Evolutionary conservation across 2,113 vertebrate genomes (phyloP), one percentile per base, ranked within the genome.

Genomic region (Ascaphus truei): DNA sequence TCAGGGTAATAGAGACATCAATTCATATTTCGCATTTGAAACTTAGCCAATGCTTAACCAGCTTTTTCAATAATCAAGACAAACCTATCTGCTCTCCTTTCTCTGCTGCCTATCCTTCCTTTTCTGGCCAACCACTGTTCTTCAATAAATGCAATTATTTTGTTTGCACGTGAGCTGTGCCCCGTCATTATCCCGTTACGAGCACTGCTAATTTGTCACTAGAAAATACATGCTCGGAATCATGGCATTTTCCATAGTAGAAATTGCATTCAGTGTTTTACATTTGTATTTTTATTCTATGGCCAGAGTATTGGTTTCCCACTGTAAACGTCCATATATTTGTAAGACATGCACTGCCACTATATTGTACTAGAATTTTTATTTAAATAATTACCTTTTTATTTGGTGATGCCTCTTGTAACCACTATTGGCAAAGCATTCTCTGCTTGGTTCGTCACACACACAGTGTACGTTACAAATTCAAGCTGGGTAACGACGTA

Each of bases 1-100:
- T 55, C 26, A 43, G 34, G 18, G 12, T 53, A 65, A 37, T 39
- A 36, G 55, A 65, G 50, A 15, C 50, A 43, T 66, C 11, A 66
- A 60, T 59, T 59, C 41, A 60, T 51, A 60, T 60, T 68, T 59
- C 41, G 31, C 12, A 25, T 50, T 51, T 68, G 55, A 68, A 59
- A 27, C 29, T 50, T 50, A 59, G 66, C 66, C 66, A 50, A 34
- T 37, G 45, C 23, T 68, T 48, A 34, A 37, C 9, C 41, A 27
- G 39, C 3, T 26, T 68, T 48, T 45, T 34, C 53, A 3, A 13
- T 68, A 59, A 68, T 68, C 33, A 58, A 68, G 65, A 68, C 53
- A 68, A 68, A 68, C 16, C 13, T 29, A 22, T 59, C 41, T 68
- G 53, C 29, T 34, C 16, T 62, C 25, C 39, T 47, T 33, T 67